Conservation (phyloP, 2,888 invertebrate species). For the Hirudinaria manillensis region DNA sequence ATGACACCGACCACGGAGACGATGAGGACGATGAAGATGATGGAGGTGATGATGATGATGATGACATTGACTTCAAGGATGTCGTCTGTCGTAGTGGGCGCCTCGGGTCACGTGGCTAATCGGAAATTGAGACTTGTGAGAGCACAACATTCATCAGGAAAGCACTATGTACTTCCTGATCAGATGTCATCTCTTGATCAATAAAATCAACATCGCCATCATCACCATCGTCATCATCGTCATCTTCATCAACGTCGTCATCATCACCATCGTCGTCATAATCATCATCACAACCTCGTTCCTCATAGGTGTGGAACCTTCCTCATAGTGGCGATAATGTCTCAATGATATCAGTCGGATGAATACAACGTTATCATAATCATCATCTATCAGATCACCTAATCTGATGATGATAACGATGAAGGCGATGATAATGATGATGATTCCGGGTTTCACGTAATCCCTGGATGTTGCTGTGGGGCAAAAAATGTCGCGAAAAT, state of each 20-base stretch:
- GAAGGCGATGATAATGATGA: too few relatives aligned
- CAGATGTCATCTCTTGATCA: background rate
- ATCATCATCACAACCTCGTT: background rate
- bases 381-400: background rate
- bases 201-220: background rate
- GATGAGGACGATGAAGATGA: background rate
- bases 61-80: background rate
- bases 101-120: background rate
- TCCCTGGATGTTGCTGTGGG: too few relatives aligned
- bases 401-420: too few relatives aligned
- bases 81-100: background rate
- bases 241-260: background rate
- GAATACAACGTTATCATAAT: background rate
- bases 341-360: background rate
- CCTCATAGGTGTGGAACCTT: background rate
- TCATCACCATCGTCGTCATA: background rate
- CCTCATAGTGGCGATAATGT: background rate
- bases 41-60: conserved; percentile 23
- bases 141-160: too few relatives aligned
- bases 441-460: too few relatives aligned
- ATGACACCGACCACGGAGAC: background rate
- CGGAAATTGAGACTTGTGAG: too few relatives aligned
- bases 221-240: background rate
- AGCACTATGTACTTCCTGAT: background rate
- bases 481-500: too few relatives aligned